phyloP scores from a whole-genome alignment of 2,113 vertebrate species.

The Cnemophilus loriae region DNA sequence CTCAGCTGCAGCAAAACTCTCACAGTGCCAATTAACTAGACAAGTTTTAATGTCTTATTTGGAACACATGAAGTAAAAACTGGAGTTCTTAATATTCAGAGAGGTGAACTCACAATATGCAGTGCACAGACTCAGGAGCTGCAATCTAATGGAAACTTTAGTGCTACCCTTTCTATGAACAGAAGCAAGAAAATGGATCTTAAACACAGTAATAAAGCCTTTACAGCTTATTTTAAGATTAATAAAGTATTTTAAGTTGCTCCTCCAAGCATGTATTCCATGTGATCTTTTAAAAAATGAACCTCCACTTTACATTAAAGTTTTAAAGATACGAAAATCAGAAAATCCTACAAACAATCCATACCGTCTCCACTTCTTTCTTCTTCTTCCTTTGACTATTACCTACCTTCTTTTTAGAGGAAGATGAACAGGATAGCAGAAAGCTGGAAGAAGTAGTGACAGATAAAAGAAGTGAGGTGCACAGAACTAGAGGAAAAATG shows the following conservation, averaged over 20 bases:
- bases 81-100: neutral
- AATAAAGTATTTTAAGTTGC: neutral
- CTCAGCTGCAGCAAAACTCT: neutral
- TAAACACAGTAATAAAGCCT: neutral
- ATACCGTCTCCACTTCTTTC: neutral
- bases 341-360: neutral
- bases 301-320: neutral
- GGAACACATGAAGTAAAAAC: neutral
- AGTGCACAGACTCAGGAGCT: neutral
- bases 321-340: neutral
- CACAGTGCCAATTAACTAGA: neutral
- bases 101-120: neutral
- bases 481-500: neutral
- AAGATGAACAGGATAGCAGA: conserved; percentile 32
- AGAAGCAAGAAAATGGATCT: neutral
- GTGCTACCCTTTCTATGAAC: neutral
- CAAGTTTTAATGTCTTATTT: neutral
- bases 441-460: conserved; percentile 45
- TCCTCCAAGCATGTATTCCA: neutral
- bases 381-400: conserved; percentile 13
- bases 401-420: conserved; percentile 54
- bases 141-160: neutral
- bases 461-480: conserved; percentile 17
- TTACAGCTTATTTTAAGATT: neutral
- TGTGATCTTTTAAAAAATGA: neutral